These are phyloP conservation scores for Austrolebias charrua DNA, from an alignment of 2,797 vertebrate species.

Conservation along the genomic window DNA sequence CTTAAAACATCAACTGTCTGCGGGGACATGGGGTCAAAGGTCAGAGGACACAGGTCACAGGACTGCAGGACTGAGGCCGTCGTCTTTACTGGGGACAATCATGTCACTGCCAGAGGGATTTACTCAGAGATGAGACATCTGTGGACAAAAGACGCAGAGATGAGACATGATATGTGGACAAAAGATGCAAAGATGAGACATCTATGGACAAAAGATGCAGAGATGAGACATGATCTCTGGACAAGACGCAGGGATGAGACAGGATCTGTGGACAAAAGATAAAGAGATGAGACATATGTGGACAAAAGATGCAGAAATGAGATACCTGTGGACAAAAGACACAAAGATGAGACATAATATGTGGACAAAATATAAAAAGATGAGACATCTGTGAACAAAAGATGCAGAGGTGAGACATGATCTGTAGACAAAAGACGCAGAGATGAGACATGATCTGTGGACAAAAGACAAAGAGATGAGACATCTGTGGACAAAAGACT, in stretches of 20 bases:
- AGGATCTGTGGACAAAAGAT: too few relatives aligned
- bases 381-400: conserved; percentile 46
- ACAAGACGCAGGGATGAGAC: too few relatives aligned
- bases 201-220: too few relatives aligned
- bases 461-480: too few relatives aligned
- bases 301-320: too few relatives aligned
- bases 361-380: conserved; percentile 24
- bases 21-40: conserved; percentile 21
- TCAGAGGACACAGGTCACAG: background rate
- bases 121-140: conserved; percentile 42
- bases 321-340: too few relatives aligned
- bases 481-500: conserved; percentile 43
- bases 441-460: too few relatives aligned
- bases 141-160: conserved; percentile 38
- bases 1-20: conserved; percentile 21
- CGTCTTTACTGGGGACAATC: conserved; percentile 1
- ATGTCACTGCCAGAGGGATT: conserved; percentile 20
- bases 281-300: too few relatives aligned
- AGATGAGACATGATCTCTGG: too few relatives aligned
- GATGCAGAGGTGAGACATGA: background rate
- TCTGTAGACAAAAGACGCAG: background rate
- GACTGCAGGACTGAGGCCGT: background rate
- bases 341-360: conserved; percentile 40
- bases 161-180: too few relatives aligned
- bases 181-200: too few relatives aligned